These are phyloP conservation scores for Drosophila nannoptera DNA, from an alignment of 1,140 invertebrate genomes.

Conservation along the genomic window DNA sequence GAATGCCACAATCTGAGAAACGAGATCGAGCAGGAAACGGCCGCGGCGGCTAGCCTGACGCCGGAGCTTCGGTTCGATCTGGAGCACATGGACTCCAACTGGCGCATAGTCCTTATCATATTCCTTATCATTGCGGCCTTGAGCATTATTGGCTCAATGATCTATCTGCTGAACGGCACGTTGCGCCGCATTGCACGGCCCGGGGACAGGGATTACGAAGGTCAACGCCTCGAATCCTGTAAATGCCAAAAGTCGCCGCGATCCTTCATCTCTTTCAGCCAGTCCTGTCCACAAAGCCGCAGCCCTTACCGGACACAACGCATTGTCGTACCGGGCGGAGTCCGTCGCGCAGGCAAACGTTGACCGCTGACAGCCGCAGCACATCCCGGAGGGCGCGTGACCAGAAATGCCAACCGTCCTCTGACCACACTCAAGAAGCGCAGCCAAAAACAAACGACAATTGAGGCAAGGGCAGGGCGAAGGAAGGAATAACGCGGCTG, in stretches of 20 bases:
- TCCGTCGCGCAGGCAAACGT: neutral
- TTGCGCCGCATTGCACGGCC: constrained; percentile 10
- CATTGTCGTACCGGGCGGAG: neutral
- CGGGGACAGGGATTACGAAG: neutral
- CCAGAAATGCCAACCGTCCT: constrained; percentile 6
- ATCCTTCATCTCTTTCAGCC: constrained; percentile 35
- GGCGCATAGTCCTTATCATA: constrained; percentile 8
- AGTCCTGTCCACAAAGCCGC: neutral
- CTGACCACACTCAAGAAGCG: constrained; percentile 15
- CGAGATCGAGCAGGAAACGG: constrained; percentile 24
- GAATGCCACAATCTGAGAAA: constrained; percentile 49
- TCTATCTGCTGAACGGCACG: constrained; percentile 19
- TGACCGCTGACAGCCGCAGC: neutral
- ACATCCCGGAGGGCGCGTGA: constrained; percentile 1
- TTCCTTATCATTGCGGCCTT: neutral
- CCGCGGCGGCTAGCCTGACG: neutral
- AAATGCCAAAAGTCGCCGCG: constrained; percentile 3
- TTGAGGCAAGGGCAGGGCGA: constrained; percentile 31
- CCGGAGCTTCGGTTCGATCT: neutral
- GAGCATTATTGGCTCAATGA: constrained; percentile 8
- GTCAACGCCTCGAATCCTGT: neutral
- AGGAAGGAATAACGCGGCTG: constrained; percentile 23
- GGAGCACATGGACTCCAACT: neutral
- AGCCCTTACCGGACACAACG: constrained; percentile 18
- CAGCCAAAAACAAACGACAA: constrained; percentile 57